These are phyloP conservation scores for Threskiornis aethiopicus DNA, from an alignment of 2,797 vertebrate species.

Conservation along the genomic window DNA sequence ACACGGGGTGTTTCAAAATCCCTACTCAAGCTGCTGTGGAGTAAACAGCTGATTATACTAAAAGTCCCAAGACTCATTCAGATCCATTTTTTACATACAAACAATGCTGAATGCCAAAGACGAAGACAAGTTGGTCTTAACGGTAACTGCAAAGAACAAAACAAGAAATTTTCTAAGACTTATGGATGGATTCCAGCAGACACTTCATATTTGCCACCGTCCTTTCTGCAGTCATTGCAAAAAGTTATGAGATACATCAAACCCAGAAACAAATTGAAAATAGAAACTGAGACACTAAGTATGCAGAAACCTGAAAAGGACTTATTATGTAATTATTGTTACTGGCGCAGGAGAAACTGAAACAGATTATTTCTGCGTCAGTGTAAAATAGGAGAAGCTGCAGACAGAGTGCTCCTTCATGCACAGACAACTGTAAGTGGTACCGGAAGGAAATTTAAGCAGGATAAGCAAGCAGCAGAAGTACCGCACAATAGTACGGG, in stretches of 20 bases:
- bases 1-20: background rate
- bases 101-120: background rate
- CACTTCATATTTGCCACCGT: rapidly evolving
- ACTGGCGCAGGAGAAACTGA: background rate
- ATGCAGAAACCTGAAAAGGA: background rate
- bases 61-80: background rate
- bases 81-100: background rate
- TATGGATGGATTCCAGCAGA: background rate
- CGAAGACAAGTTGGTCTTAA: rapidly evolving
- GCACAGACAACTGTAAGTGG: background rate
- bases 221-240: background rate
- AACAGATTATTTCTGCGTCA: background rate
- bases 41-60: background rate
- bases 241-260: background rate
- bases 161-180: background rate
- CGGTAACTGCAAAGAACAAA: background rate
- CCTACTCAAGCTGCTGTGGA: background rate
- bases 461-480: background rate
- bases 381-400: background rate
- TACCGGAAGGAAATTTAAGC: background rate
- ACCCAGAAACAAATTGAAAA: background rate
- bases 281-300: background rate
- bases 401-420: background rate
- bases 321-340: background rate
- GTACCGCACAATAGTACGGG: background rate